A percentile compares a stretch with the other conserved stretches of the same genome.
Conservation (phyloP, 2,888 invertebrate genomes). For the Patella pellucida region DNA sequence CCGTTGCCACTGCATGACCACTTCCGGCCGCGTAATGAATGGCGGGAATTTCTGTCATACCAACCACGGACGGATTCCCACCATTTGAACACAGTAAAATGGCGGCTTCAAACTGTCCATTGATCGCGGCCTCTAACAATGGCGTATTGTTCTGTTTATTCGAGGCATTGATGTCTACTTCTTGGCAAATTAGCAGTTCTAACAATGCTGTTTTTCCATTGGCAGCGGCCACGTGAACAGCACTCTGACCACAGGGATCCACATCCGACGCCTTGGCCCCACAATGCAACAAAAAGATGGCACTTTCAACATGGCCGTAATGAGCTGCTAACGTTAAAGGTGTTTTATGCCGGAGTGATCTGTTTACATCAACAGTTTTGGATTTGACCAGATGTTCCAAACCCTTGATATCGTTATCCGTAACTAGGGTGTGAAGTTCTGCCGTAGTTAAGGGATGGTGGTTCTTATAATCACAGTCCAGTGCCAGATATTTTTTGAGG, state of each 20-base stretch:
- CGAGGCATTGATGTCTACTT: slow-evolving; percentile 22
- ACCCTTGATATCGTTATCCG: slow-evolving; percentile 16
- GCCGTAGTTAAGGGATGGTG: slow-evolving; percentile 11
- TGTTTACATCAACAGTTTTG: slow-evolving; percentile 25
- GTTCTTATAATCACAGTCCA: slow-evolving; percentile 15
- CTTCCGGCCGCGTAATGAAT: slow-evolving; percentile 39
- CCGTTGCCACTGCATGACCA: slow-evolving; percentile 26
- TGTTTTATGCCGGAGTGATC: slow-evolving; percentile 16
- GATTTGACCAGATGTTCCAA: slow-evolving; percentile 23
- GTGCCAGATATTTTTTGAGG: slow-evolving; percentile 27
- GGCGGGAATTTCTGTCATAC: slow-evolving; percentile 4
- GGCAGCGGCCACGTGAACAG: slow-evolving; percentile 31
- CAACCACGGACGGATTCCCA: slow-evolving; percentile 11
- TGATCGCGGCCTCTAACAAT: slow-evolving; percentile 28
- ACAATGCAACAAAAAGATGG: slow-evolving; percentile 17
- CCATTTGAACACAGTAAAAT: slow-evolving; percentile 21
- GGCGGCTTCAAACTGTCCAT: slow-evolving; percentile 25
- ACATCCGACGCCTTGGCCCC: background rate
- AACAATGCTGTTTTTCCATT: slow-evolving; percentile 20
- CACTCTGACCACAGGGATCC: slow-evolving; percentile 23
- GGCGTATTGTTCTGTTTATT: slow-evolving; percentile 25
- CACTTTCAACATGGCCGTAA: slow-evolving; percentile 17
- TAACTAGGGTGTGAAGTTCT: slow-evolving; percentile 27
- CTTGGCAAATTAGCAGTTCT: slow-evolving; percentile 15
- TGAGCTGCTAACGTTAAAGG: slow-evolving; percentile 30